Evolutionary conservation across 2,113 vertebrate species (phyloP), one percentile per base, ranked within the genome.

Genomic region (Xiphias gladius): DNA sequence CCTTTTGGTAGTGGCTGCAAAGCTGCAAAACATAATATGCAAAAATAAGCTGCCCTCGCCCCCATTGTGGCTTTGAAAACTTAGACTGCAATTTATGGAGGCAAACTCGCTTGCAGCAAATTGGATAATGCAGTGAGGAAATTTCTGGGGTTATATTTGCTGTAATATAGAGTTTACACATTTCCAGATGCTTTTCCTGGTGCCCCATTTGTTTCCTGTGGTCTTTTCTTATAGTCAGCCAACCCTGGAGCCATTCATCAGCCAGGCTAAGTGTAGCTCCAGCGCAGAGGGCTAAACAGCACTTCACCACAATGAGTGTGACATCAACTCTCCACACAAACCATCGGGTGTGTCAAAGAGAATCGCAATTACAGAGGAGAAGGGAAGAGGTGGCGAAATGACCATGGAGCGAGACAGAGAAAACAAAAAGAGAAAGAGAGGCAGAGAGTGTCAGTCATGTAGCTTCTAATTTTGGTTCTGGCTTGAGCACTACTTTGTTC

Each of bases 321-420:
- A 87, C 89, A 87, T 88, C 82, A 85, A 37, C 86, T 79, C 82
- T 75, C 83, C 82, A 72, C 89, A 76, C 88, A 89, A 94, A 94
- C 90, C 93, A 91, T 89, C 69, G 93, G 92, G 93, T 83, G 94
- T 91, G 90, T 94, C 93, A 94, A 91, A 93, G 89, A 84, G 76
- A 84, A 10, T 76, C 85, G 65, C 91, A 94, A 95, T 95, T 94
- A 94, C 82, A 95, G 93, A 91, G 83, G 43, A 78, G 65, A 77
- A 68, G 79, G 73, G 73, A 82, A 75, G 62, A 90, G 73, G 81
- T 79, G 79, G 80, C 85, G 77, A 81, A 82, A 83, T 83, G 61
- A 73, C 76, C 63, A 28, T 17, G 22, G 58, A 67, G 13, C 35
- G 16, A 61, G 8, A 63, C 0, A 8, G 28, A 50, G 22, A 13